A percentile compares a stretch with the other conserved stretches of the same genome.
Evolutionary conservation across 2,888 invertebrate species (phyloP).

Genomic region (Cecidostiba fungosa): DNA sequence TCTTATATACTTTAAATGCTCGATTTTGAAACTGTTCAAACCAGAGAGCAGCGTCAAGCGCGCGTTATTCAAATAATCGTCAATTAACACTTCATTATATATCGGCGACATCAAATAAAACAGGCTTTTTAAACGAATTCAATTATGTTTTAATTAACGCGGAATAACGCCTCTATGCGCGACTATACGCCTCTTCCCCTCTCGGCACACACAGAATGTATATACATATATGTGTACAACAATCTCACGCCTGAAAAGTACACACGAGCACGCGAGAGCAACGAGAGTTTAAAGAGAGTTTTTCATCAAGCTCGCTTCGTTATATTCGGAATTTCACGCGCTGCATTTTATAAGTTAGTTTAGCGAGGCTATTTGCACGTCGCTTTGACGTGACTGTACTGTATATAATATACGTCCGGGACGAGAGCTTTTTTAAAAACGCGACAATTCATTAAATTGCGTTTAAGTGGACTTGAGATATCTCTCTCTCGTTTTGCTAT

Average conservation of each 20-base stretch:
- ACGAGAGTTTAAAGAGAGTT: not conserved
- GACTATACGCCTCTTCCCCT: not conserved
- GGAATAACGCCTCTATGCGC: not conserved
- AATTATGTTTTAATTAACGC: not conserved
- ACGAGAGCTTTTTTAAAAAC: not conserved
- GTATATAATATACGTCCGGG: too few relatives aligned
- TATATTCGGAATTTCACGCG: constrained; percentile 2
- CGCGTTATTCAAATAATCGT: not conserved
- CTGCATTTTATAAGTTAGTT: not conserved
- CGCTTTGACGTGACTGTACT: not conserved
- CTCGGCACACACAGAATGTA: not conserved
- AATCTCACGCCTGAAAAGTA: not conserved
- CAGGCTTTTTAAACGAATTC: not conserved
- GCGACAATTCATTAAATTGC: constrained; percentile 15
- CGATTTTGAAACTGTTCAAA: not conserved
- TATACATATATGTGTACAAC: not conserved
- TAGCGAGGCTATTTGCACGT: not conserved
- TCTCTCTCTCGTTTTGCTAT: not conserved
- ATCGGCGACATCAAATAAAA: not conserved
- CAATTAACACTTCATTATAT: not conserved
- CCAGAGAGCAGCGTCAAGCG: too few relatives aligned
- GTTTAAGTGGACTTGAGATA: not conserved
- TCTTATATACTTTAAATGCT: not conserved
- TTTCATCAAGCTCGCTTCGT: constrained; percentile 8
- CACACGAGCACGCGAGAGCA: not conserved